Percentiles rank a stretch among this genome's conserved stretches.
Conservation (phyloP, 2,797 vertebrate species). For the Echeneis naucrates region DNA sequence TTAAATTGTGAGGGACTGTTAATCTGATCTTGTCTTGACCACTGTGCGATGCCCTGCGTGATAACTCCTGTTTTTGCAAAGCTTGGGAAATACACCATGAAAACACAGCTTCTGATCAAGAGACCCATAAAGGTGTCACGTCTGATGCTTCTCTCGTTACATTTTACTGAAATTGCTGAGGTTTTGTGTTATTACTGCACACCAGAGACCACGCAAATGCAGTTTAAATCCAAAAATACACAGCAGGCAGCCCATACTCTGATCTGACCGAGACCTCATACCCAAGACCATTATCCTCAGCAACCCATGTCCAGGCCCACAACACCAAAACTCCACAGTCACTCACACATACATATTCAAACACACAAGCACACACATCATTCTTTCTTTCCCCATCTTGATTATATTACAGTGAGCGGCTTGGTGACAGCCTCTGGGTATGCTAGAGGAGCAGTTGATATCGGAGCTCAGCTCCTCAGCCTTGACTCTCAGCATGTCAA, state of each 20-base stretch:
- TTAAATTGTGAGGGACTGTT: conserved; percentile 19
- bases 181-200: conserved; percentile 13
- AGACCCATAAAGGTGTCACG: conserved; percentile 9
- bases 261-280: conserved; percentile 27
- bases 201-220: conserved; percentile 9
- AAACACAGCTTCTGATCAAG: conserved; percentile 15
- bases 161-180: conserved; percentile 20
- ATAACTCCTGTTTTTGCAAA: neutral
- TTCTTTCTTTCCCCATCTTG: conserved; percentile 77
- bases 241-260: neutral
- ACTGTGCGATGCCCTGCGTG: conserved; percentile 8
- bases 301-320: conserved; percentile 6
- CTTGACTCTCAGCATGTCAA: conserved; percentile 71
- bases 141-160: conserved; percentile 12
- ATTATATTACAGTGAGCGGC: conserved; percentile 85
- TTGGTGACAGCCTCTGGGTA: conserved; percentile 85
- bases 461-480: conserved; percentile 76
- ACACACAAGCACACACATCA: conserved; percentile 33
- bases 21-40: conserved; percentile 19
- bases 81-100: conserved; percentile 10
- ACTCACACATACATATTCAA: conserved; percentile 31
- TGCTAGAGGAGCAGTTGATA: conserved; percentile 82
- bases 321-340: conserved; percentile 19
- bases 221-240: conserved; percentile 21
- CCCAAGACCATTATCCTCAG: conserved; percentile 24